Evolutionary conservation across 2,797 vertebrate genomes (phyloP), one percentile per base, ranked within the genome.

Genomic region (Babyrousa celebensis): DNA sequence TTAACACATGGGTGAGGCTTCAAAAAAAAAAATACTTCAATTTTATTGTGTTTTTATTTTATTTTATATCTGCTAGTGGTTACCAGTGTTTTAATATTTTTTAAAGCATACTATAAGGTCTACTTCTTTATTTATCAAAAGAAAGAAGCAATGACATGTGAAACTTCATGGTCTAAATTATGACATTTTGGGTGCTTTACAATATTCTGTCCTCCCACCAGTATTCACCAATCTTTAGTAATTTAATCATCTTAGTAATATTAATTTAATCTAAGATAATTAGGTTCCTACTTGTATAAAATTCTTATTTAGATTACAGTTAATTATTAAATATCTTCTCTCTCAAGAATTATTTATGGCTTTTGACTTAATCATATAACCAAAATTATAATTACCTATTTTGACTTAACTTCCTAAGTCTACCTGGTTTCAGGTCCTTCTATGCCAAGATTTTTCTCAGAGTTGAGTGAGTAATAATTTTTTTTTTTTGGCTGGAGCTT

Each of bases 11-110:
- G 43, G 43, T 48, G 43, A 48, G 43, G 43, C 43, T 48, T 48
- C 6, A 48, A 48, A 48, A 48, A 48, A 48, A 48, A 48, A 48
- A 48, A 48, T 7, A 10, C 43, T 48, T 48, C 9, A 12, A n/a
- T 92, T 96, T 82, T 43, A 43, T 84, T 74, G 75, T 36, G 78
- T 79, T 92, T 95, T 94, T 15, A 63, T 88, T 80, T 94, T 92
- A 70, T 78, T 93, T 95, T 92, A 71, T n/a, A 84, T 92, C 85
- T 90, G 52, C 77, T 86, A n/a, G 5, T 94, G 32, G 70, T 89
- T 92, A 52, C 72, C 58, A 58, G 32, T 83, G 15, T 84, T 92
- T 83, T 32, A 89, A 70, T 29, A 78, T 58, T 85, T 92, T 86
- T 83, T 63, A 89, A 78, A 48, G 27, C 36, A 48, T 43, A 48